These are phyloP conservation scores for Xestobium rufovillosum DNA, from an alignment of 2,888 invertebrate species.

Conservation along the genomic window DNA sequence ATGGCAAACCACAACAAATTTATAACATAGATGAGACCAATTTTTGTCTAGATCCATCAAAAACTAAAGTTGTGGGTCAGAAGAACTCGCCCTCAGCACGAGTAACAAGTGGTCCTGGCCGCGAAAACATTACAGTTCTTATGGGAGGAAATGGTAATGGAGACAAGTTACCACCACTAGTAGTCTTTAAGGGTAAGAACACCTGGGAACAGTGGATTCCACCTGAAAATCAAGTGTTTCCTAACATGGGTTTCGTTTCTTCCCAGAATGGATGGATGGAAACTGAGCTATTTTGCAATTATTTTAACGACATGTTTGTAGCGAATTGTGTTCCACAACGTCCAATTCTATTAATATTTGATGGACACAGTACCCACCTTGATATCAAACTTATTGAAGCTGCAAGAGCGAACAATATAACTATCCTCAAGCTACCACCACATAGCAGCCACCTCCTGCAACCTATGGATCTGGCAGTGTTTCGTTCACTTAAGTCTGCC, in stretches of 20 bases:
- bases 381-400: too few species aligned
- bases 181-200: conserved; percentile 32
- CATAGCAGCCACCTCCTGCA: too few species aligned
- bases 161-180: conserved; percentile 32
- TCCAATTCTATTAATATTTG: too few species aligned
- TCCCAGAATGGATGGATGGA: conserved; percentile 31
- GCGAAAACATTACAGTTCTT: conserved; percentile 31
- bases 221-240: conserved; percentile 22
- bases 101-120: conserved; percentile 27
- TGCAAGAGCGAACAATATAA: too few species aligned
- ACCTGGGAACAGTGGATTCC: conserved; percentile 34
- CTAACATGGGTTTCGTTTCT: conserved; percentile 27
- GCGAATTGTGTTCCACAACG: too few species aligned
- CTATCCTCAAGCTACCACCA: too few species aligned
- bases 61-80: conserved; percentile 22
- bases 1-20: conserved; percentile 15
- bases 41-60: conserved; percentile 18
- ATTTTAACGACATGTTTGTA: too few species aligned
- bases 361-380: too few species aligned
- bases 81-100: conserved; percentile 15
- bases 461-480: conserved; percentile 8
- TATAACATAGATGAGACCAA: conserved; percentile 16
- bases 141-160: conserved; percentile 25
- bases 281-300: too few species aligned
- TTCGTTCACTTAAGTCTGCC: conserved; percentile 8